These are phyloP conservation scores for Rhegmatorhina hoffmannsi DNA, from an alignment of 2,113 vertebrate genomes.

Conservation along the genomic window DNA sequence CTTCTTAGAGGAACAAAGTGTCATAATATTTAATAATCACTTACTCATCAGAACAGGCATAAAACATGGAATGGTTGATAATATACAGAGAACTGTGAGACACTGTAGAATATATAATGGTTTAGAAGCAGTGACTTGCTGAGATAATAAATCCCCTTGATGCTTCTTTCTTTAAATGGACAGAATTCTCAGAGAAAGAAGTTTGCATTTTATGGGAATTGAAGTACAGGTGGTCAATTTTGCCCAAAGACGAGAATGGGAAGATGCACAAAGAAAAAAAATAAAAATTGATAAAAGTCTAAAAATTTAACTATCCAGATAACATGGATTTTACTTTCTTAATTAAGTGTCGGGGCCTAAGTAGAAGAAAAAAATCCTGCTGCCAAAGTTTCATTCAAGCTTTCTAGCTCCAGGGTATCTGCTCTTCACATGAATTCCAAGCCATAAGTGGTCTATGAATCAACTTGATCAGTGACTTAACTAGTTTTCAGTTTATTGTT, in stretches of 20 bases:
- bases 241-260: neutral
- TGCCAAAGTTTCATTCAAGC: neutral
- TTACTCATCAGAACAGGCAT: neutral
- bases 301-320: neutral
- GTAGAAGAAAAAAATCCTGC: neutral
- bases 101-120: neutral
- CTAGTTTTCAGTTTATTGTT: neutral
- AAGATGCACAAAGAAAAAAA: neutral
- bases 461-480: neutral
- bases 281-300: neutral
- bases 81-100: neutral
- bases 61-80: neutral
- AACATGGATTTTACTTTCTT: neutral
- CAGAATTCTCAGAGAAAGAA: neutral
- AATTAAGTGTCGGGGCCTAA: neutral
- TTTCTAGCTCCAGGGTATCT: neutral
- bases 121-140: neutral
- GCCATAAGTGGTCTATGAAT: neutral
- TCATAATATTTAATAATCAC: constrained; percentile 39
- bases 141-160: neutral
- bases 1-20: neutral
- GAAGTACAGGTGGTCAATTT: neutral
- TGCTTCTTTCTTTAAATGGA: neutral
- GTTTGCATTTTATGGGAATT: neutral
- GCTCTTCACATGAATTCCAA: neutral